Evolutionary conservation across 2,888 invertebrate genomes (phyloP).

Genomic region (Timema podura): DNA sequence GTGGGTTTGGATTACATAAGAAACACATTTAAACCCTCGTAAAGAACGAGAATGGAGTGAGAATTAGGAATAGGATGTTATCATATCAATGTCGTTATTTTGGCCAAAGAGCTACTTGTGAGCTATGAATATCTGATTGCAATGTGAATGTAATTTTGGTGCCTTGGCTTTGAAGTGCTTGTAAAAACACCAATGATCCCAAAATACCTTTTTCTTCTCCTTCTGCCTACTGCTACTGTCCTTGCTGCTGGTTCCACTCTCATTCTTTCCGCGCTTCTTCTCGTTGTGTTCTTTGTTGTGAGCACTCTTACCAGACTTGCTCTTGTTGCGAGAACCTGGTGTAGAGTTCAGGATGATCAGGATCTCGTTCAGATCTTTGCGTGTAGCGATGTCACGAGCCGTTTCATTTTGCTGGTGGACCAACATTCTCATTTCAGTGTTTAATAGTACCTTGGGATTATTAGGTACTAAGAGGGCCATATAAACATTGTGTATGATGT

Average conservation of each 20-base stretch:
- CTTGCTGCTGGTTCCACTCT: slow-evolving; percentile 45
- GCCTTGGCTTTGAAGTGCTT: too few relatives aligned
- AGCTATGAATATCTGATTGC: too few relatives aligned
- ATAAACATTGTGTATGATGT: too few relatives aligned
- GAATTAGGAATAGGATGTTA: too few relatives aligned
- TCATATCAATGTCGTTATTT: too few relatives aligned
- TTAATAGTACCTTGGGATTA: not conserved
- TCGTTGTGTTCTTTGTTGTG: slow-evolving; percentile 35
- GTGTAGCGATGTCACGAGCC: slow-evolving; percentile 79
- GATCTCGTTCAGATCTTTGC: slow-evolving; percentile 84
- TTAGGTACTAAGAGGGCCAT: too few relatives aligned
- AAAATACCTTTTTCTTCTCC: slow-evolving; percentile 45
- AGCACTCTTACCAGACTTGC: slow-evolving; percentile 35
- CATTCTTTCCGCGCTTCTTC: slow-evolving; percentile 48
- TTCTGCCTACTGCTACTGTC: slow-evolving; percentile 45
- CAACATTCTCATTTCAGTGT: not conserved
- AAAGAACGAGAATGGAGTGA: too few relatives aligned
- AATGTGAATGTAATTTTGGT: too few relatives aligned
- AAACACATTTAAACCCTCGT: too few relatives aligned
- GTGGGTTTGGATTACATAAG: too few relatives aligned
- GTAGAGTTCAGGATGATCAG: slow-evolving; percentile 44
- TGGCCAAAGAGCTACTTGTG: too few relatives aligned
- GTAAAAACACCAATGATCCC: not conserved
- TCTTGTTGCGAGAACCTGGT: slow-evolving; percentile 13
- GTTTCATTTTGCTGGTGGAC: slow-evolving; percentile 70